phyloP scores from a whole-genome alignment of 2,113 vertebrate genomes.

The Tor tambroides region DNA sequence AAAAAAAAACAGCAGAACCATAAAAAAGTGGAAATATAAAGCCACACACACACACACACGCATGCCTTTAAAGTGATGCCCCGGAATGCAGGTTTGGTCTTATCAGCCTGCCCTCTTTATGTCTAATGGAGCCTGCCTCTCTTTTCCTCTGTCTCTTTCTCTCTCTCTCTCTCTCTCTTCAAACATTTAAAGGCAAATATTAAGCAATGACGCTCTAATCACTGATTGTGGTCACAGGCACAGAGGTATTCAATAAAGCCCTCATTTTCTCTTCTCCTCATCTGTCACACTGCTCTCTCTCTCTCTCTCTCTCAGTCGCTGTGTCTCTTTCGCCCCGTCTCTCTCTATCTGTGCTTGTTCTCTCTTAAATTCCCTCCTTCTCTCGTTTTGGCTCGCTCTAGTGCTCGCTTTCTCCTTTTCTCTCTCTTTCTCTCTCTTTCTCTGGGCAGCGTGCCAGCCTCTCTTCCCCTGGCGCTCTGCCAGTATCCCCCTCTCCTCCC shows the following conservation, averaged over 20 bases:
- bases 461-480: conserved; percentile 32
- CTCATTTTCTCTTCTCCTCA: conserved; percentile 54
- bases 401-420: conserved; percentile 28
- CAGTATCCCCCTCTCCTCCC: conserved; percentile 38
- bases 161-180: conserved; percentile 49
- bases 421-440: conserved; percentile 25
- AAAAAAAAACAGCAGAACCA: neutral
- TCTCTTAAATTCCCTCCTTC: conserved; percentile 35
- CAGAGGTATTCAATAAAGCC: conserved; percentile 59
- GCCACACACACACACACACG: neutral
- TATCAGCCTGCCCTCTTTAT: conserved; percentile 1
- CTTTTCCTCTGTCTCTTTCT: neutral
- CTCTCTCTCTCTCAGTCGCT: conserved; percentile 33
- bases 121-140: conserved; percentile 44
- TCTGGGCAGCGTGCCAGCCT: conserved; percentile 24
- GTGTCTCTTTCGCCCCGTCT: conserved; percentile 21
- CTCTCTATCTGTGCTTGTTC: conserved; percentile 32
- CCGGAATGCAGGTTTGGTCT: conserved; percentile 16
- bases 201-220: conserved; percentile 53
- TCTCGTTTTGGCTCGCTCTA: conserved; percentile 41
- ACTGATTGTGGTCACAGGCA: conserved; percentile 58
- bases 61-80: conserved; percentile 18
- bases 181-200: conserved; percentile 46
- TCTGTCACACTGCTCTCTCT: conserved; percentile 45
- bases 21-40: conserved; percentile 29